Evolutionary conservation across 2,113 vertebrate genomes (phyloP), one percentile per base, ranked within the genome.

Genomic region (Ursus arctos): DNA sequence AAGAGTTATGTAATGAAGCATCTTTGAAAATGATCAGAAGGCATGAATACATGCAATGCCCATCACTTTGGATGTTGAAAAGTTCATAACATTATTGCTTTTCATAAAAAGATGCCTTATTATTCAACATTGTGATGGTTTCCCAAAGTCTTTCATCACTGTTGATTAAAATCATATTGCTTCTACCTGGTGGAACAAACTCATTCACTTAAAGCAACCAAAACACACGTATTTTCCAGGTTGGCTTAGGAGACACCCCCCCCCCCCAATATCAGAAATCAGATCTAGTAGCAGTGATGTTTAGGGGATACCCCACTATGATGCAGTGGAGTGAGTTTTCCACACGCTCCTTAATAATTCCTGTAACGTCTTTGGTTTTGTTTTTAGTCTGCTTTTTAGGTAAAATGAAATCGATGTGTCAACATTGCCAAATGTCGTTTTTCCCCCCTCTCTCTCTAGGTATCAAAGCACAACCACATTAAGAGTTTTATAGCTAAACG

Each of bases 111-210:
- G 84, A 92, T 94, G 71, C 82, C 16, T 7, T 93, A 72, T 76
- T 93, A 67, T 57, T 76, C 31, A 49, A 77, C 80, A 19, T 31
- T 85, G 71, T 72, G 94, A 90, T 83, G 88, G 47, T 55, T 94
- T 97, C 84, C 95, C 84, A 77, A 90, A 95, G 92, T 88, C 98
- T 98, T 98, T 97, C 94, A 81, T 94, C 94, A 69, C 84, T 47
- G 74, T 95, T 98, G 82, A 97, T 92, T 98, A 84, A 33, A 2
- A 0, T 98, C 91, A 72, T 40, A 96, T 36, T 97, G 80, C 19
- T 96, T 82, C 88, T 97, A 0, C 96, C 94, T 98, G 72, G 84
- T 94, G 76, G 82, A 94, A 95, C 96, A 97, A 97, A 82, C 33
- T 88, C 81, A 49, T 77, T 95, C 63, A 97, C 89, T 95, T 88